Base-by-base conservation (phyloP, 2,113 vertebrate genomes). In the Gopherus evgoodei region DNA sequence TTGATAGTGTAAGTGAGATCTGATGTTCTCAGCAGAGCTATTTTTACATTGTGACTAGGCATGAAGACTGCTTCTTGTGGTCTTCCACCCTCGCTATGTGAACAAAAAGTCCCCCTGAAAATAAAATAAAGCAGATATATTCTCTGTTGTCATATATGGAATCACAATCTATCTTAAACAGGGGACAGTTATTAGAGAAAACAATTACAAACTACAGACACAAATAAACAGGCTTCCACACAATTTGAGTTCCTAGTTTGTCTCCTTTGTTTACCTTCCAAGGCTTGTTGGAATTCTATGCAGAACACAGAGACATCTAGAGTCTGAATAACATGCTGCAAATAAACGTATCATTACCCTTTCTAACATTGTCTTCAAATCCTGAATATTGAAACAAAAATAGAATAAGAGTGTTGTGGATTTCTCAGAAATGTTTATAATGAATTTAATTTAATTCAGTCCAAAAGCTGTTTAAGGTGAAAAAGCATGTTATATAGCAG, bases 401-500 rank as follows among this genome's bases (percentile, higher is more conserved):
- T 17, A 80, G 27, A 91, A 17, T 86, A 91, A 84, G 57, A 83
- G 86, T 49, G 47, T 59, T 91, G 10, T 11, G 9, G 35, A 17
- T 42, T 83, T 53, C 84, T 91, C 75, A 87, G 38, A 91, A 89
- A 52, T 49, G 5, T 29, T 8, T 44, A 27, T 29, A 47, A 29
- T 88, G 35, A 16, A 4, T 94, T 95, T 91, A 31, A 81, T 95
- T 97, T 93, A 38, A 38, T 91, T 82, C 49, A 81, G 49, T 38
- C 87, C 87, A 90, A 93, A 90, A 86, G n/a, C 53, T 90, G 72
- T 87, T 95, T 91, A 44, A 94, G 65, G 57, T 90, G 83, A 81
- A 93, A 35, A 97, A 89, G 78, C 54, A 2, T 78, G 83, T 72
- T 90, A n/a, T 29, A 19, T 52, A 78, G 75, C 90, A 93, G 84